Conservation (phyloP, 2,888 invertebrate genomes). For the Ceramica pisi region DNA sequence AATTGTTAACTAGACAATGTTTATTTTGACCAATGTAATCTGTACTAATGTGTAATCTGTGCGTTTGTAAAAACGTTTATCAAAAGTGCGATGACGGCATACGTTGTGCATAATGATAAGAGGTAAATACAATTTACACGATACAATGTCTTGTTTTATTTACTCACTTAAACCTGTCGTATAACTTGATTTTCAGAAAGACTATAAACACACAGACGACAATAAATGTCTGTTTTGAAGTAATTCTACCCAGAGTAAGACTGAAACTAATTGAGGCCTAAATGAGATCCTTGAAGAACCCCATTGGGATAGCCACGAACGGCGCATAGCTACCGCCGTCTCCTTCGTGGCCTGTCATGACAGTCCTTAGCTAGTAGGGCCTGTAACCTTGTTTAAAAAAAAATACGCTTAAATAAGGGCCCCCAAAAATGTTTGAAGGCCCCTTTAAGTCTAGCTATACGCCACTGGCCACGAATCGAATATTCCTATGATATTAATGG, state of each 20-base stretch:
- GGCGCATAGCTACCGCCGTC: too few species aligned
- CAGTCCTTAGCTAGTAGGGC: too few species aligned
- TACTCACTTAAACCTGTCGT: slow-evolving; percentile 10
- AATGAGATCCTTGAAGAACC: too few species aligned
- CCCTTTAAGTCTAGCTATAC: too few species aligned
- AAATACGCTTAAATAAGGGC: too few species aligned
- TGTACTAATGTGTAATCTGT: slow-evolving; percentile 84
- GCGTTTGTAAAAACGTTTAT: slow-evolving; percentile 89
- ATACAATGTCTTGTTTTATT: slow-evolving; percentile 83
- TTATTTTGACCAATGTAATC: slow-evolving; percentile 90
- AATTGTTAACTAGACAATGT: slow-evolving; percentile 83
- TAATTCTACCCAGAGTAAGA: neutral
- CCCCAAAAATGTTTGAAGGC: too few species aligned
- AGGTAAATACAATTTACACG: slow-evolving; percentile 91
- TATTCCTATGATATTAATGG: too few species aligned
- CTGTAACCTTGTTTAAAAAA: too few species aligned
- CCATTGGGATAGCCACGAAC: too few species aligned
- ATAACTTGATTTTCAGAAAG: neutral
- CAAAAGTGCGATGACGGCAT: slow-evolving; percentile 84
- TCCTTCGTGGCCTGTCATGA: too few species aligned
- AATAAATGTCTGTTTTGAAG: neutral
- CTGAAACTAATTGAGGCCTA: too few species aligned
- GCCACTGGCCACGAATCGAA: too few species aligned
- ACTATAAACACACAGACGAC: neutral
- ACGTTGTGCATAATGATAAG: slow-evolving; percentile 88